Evolutionary conservation across 2,888 invertebrate species (phyloP), one percentile per base, ranked within the genome.

Genomic region (Chrysomela aeneicollis): DNA sequence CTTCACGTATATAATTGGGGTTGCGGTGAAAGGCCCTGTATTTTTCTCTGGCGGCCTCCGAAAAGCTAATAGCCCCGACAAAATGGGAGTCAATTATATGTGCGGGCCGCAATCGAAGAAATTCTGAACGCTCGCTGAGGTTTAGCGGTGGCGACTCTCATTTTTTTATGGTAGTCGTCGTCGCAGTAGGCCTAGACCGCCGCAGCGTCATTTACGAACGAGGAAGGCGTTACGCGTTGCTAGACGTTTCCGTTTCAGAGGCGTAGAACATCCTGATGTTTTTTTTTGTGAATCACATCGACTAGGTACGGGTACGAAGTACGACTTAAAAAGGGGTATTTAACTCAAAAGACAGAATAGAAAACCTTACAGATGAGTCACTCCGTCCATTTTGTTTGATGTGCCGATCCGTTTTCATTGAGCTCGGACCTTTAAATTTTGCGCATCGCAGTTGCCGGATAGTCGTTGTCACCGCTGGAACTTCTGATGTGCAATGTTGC

Each of bases 141-240:
- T 70, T 73, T 72, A 70, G 74, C 73, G 67, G 72, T 68, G 69
- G 71, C 71, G 72, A 74, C 71, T 74, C 72, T 59, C 64, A 65
- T 69, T 72, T 68, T 69, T 26, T 26, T 3, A 26, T n/a, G n/a
- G n/a, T n/a, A n/a, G n/a, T 61, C 61, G 63, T 51, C 35, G 35
- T 47, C 32, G 53, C 46, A 57, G 55, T 26, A 59, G 51, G 54
- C 58, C 53, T 53, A 32, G 54, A 62, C 62, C 61, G 65, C 59
- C 64, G 22, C 60, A 62, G 57, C 66, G 60, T 67, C 70, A 64
- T 63, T 63, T 67, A 63, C 68, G 55, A 68, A n/a, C n/a, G n/a
- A 63, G 64, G 71, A 71, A 73, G 63, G 47, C 58, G 47, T 52
- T 59, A 57, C 57, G 74, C 71, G 73, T 70, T 71, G 55, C 69